Evolutionary conservation across 1,140 invertebrate genomes (phyloP), one percentile per base, ranked within the genome.

Genomic region (Forficula auricularia): DNA sequence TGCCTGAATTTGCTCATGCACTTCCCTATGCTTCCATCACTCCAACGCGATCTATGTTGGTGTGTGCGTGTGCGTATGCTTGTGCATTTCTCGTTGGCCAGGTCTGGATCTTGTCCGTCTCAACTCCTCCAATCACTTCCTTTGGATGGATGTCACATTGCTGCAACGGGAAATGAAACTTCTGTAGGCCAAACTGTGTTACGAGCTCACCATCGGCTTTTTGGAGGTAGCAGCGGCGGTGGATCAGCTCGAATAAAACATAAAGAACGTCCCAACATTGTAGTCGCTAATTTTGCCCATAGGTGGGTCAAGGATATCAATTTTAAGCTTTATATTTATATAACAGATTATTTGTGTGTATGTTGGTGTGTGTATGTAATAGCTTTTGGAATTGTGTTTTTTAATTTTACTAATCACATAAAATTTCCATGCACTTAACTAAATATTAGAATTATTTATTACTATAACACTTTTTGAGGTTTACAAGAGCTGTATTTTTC

Each of bases 91-190:
- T 31, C 46, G 19, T 36, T 44, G 43, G 49, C 8, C 65, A 86
- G 87, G 68, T 90, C 85, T 50, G 86, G 84, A 27, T 90, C 86
- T 48, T 90, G 82, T 59, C 87, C 85, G 45, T 85, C 81, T 66
- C 82, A 88, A 57, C 71, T 85, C 58, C 71, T 82, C 54, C 77
- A 82, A 53, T 61, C 65, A 52, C 61, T 70, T 49, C 67, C 70
- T 9, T 52, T 54, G 33, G 58, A 45, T 45, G 49, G 46, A 27
- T 27, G 22, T 27, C 43, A 27, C 40, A 51, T 54, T 57, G 19
- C 53, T 55, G 30, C 62, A 63, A n/a, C n/a, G n/a, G 50, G 60
- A 62, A 49, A 44, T 56, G 52, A 60, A 57, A 45, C 48, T 48
- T 49, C 59, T 56, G 34, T 59, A 54, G 51, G 61, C 54, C 54